Evolutionary conservation across 2,113 vertebrate species (phyloP), one percentile per base, ranked within the genome.

Genomic region (Dipodomys merriami): DNA sequence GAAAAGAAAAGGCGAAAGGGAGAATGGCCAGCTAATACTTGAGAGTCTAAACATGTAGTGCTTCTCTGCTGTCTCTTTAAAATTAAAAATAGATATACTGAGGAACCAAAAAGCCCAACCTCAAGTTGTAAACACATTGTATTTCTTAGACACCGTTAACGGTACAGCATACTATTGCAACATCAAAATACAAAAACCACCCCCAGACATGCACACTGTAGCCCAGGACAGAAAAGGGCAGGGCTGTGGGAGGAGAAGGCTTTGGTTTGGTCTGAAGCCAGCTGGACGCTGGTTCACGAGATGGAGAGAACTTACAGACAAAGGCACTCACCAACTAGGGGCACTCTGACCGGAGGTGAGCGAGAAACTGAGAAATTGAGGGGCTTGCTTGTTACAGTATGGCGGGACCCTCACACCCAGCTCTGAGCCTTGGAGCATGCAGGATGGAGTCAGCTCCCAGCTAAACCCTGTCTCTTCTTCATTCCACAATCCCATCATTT

Each of bases 31-130:
- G 16, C 44, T 77, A 35, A 65, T 15, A 33, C 22, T 23, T 72
- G 76, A 90, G 39, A 88, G 44, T 69, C n/a, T 87, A 27, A 95
- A 81, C 91, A 86, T 27, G 19, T 6, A 13, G 7, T 65, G 20
- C 83, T 85, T 81, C 73, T 86, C 65, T 25, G 35, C 4, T 67
- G 20, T 39, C 49, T 53, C 53, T 86, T 62, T 29, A 25, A 90
- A 53, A 27, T 23, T 67, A 60, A 93, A 46, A 35, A 15, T 30
- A 57, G 12, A 18, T 16, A 57, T 57, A 57, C 53, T 57, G 7
- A 7, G 9, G 49, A 23, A 35, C 27, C 39, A 57, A 83, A 84
- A n/a, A 57, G 10, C 13, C n/a, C 25, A 7, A 69, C 12, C 7
- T n/a, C 9, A 53, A 64, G 12, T 18, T 93, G 83, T 27, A 57